A percentile compares a stretch with the other conserved stretches of the same genome.
Conservation (phyloP, 2,888 invertebrate genomes). For the Aphodius sticticus region DNA sequence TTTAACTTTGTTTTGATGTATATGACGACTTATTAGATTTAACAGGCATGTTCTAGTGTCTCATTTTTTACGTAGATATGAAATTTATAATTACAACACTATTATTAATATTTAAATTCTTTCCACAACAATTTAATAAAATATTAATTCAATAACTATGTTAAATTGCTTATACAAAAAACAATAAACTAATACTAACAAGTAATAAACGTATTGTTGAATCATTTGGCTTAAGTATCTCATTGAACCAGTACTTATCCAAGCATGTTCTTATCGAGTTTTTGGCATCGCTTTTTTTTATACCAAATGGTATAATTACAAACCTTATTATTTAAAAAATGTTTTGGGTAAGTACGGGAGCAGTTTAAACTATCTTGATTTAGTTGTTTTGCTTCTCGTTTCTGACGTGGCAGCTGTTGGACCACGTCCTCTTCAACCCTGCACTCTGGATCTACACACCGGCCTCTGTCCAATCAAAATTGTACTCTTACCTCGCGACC, state of each 20-base stretch:
- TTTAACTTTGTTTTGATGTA: background rate
- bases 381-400: constrained; percentile 92
- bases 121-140: background rate
- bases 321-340: constrained; percentile 38
- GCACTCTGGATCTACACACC: constrained; percentile 99
- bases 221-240: background rate
- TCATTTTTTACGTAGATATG: background rate
- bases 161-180: background rate
- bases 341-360: constrained; percentile 63
- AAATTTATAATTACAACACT: too few species aligned
- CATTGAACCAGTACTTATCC: constrained; percentile 57
- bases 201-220: background rate
- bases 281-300: constrained; percentile 35
- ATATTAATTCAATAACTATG: background rate
- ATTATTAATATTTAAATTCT: background rate
- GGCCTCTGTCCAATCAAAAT: constrained; percentile 91
- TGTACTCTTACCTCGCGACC: constrained; percentile 98
- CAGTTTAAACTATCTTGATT: constrained; percentile 70
- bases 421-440: constrained; percentile 99
- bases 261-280: constrained; percentile 52
- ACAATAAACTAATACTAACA: background rate
- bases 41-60: background rate
- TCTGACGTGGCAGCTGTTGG: constrained; percentile 95
- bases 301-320: constrained; percentile 25
- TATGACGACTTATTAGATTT: background rate